phyloP scores from a whole-genome alignment of 2,888 invertebrate genomes.

The Disparrhopalites patrizii region DNA sequence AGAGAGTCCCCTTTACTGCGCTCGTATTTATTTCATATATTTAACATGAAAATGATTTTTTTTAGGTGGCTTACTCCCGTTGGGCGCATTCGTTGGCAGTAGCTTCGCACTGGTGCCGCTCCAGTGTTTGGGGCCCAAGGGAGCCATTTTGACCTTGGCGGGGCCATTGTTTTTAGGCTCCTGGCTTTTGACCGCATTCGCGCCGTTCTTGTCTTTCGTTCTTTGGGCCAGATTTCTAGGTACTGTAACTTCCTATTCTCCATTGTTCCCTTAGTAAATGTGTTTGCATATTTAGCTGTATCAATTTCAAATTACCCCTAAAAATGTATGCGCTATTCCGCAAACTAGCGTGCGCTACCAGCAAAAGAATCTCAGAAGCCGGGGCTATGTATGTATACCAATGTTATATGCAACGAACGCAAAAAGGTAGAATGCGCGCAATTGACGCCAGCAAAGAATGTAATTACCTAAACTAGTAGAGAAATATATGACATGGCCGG shows the following conservation, averaged over 20 bases:
- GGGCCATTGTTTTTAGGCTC: conserved; percentile 34
- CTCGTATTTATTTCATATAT: too few species aligned
- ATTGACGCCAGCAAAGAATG: too few species aligned
- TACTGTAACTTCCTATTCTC: conserved; percentile 4
- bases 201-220: conserved; percentile 29
- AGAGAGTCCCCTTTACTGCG: not conserved
- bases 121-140: conserved; percentile 36
- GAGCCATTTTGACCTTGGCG: conserved; percentile 35
- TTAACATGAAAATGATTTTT: too few species aligned
- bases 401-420: too few species aligned
- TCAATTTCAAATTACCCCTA: not conserved
- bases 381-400: too few species aligned
- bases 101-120: conserved; percentile 35
- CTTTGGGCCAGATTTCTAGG: conserved; percentile 38
- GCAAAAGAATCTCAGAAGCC: too few species aligned
- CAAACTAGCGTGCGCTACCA: too few species aligned
- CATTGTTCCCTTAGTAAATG: too few species aligned
- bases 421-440: too few species aligned
- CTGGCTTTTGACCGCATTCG: conserved; percentile 39
- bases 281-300: not conserved
- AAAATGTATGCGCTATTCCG: too few species aligned
- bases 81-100: conserved; percentile 42
- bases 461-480: too few species aligned
- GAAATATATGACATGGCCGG: too few species aligned
- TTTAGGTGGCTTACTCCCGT: conserved; percentile 39